A percentile compares a stretch with the other conserved stretches of the same genome.
Evolutionary conservation across 2,113 vertebrate genomes (phyloP).

Genomic region (Rutilus rutilus): DNA sequence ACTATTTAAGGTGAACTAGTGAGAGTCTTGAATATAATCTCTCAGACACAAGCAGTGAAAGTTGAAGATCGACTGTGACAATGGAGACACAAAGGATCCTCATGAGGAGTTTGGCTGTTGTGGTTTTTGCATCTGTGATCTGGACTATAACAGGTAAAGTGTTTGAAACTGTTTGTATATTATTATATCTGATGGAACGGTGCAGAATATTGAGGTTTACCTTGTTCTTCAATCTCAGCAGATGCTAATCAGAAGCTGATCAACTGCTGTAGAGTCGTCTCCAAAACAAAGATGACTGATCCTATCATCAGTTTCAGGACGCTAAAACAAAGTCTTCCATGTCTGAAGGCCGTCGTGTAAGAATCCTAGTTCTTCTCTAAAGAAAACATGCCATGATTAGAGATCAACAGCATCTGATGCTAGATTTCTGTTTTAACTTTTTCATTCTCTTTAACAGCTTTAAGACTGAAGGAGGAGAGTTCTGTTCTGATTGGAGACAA

Average conservation of each 20-base stretch:
- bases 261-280: conserved; percentile 26
- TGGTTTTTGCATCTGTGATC: conserved; percentile 9
- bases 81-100: not conserved
- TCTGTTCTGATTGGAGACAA: conserved; percentile 2
- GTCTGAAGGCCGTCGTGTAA: conserved; percentile 43
- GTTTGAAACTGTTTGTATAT: not conserved
- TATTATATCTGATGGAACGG: not conserved
- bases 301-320: not conserved
- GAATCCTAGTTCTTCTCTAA: not conserved
- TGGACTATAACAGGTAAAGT: conserved; percentile 40
- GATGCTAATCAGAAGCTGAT: not conserved
- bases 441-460: conserved; percentile 8
- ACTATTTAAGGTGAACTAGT: no score
- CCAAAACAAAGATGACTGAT: fast-evolving
- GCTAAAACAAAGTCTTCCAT: not conserved
- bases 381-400: not conserved
- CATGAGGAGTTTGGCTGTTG: conserved; percentile 21
- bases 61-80: not conserved
- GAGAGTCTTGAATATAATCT: not conserved
- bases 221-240: not conserved
- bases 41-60: not conserved
- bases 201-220: not conserved
- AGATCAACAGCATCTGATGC: not conserved
- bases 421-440: not conserved
- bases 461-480: not conserved